These are phyloP conservation scores for Drosophila gunungcola DNA, from an alignment of 1,140 invertebrate species.

Conservation along the genomic window DNA sequence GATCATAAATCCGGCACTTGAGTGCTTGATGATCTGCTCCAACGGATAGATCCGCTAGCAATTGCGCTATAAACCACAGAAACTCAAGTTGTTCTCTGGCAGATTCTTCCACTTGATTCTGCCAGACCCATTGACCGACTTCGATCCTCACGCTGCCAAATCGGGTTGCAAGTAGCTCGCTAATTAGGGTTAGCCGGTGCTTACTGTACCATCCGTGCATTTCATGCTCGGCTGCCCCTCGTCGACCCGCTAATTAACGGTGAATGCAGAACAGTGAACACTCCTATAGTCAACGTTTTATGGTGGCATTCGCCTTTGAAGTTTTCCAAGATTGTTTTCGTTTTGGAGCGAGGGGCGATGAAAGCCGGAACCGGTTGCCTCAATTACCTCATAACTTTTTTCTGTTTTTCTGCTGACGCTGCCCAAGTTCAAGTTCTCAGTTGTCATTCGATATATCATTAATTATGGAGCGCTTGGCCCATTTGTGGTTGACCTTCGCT, in stretches of 20 bases:
- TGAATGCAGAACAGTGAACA: slow-evolving; percentile 36
- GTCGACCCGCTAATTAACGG: slow-evolving; percentile 64
- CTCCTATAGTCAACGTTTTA: slow-evolving; percentile 52
- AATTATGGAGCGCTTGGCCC: slow-evolving; percentile 38
- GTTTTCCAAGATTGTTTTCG: slow-evolving; percentile 31
- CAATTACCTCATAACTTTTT: slow-evolving; percentile 36
- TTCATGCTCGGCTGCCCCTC: slow-evolving; percentile 37
- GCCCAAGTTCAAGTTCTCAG: slow-evolving; percentile 39
- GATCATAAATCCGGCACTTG: slow-evolving; percentile 25
- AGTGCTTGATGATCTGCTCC: slow-evolving; percentile 9
- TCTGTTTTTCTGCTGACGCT: background rate
- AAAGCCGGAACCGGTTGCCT: slow-evolving; percentile 47
- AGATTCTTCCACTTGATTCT: slow-evolving; percentile 11
- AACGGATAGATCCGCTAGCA: slow-evolving; percentile 8
- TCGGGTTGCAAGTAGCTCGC: slow-evolving; percentile 17
- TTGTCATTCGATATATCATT: slow-evolving; percentile 29
- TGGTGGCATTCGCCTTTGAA: slow-evolving; percentile 49
- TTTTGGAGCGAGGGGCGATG: slow-evolving; percentile 27
- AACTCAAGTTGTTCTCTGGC: slow-evolving; percentile 12
- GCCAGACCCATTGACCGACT: slow-evolving; percentile 39
- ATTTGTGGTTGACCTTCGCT: slow-evolving; percentile 71
- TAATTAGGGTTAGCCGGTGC: slow-evolving; percentile 57
- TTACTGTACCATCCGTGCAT: slow-evolving; percentile 18
- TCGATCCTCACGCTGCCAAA: slow-evolving; percentile 22
- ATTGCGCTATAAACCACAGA: slow-evolving; percentile 4